These are phyloP conservation scores for Rousettus madagascariensis DNA, from an alignment of 2,797 vertebrate species.

Conservation along the genomic window DNA sequence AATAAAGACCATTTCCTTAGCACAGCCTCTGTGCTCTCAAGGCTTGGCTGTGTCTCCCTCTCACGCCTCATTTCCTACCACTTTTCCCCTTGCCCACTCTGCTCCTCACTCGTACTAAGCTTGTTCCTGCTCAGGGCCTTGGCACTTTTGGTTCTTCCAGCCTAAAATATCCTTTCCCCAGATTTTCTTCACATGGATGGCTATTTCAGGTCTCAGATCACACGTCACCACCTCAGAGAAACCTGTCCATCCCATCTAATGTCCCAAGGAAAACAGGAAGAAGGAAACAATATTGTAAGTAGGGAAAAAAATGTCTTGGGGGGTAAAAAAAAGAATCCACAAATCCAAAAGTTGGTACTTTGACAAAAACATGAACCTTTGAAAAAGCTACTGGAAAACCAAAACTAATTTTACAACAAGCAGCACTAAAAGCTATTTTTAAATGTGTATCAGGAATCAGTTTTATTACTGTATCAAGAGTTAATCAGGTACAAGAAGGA, in stretches of 20 bases:
- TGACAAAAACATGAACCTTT: neutral
- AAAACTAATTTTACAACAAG: neutral
- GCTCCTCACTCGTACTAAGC: neutral
- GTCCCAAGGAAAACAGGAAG: neutral
- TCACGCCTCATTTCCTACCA: neutral
- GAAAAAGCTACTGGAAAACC: neutral
- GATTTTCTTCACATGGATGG: neutral
- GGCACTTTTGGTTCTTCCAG: neutral
- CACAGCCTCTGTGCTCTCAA: neutral
- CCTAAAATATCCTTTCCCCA: neutral
- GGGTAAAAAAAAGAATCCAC: neutral
- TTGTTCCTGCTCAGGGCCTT: neutral
- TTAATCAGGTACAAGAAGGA: neutral
- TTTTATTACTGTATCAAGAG: neutral
- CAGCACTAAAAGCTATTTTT: neutral
- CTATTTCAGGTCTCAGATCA: neutral
- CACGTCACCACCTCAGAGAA: neutral
- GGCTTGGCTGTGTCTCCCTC: neutral
- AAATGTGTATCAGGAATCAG: neutral
- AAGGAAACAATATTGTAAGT: neutral
- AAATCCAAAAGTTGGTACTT: neutral
- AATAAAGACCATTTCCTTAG: neutral
- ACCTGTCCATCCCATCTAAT: neutral
- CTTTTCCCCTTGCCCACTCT: neutral
- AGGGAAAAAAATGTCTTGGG: neutral